A percentile compares a stretch with the other conserved stretches of the same genome.
Evolutionary conservation across 2,797 vertebrate species (phyloP).

Genomic region (Amazonetta brasiliensis): DNA sequence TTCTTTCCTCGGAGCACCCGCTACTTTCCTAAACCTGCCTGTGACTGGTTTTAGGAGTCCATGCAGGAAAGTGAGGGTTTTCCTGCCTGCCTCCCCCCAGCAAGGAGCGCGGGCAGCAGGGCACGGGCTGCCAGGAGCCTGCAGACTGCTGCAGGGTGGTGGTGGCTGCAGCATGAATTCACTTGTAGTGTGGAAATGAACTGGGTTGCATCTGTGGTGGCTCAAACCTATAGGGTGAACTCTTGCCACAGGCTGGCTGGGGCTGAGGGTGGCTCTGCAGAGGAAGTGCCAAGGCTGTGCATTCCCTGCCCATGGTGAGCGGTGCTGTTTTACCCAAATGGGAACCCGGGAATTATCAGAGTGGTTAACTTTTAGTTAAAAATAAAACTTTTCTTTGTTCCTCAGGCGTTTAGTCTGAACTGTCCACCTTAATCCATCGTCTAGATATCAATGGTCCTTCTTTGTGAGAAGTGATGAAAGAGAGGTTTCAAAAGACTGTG

Average conservation of each 20-base stretch:
- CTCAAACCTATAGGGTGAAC: neutral
- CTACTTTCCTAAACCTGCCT: neutral
- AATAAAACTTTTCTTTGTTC: neutral
- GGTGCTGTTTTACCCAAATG: neutral
- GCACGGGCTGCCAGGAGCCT: no score
- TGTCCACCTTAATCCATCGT: neutral
- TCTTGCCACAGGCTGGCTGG: neutral
- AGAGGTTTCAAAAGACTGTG: neutral
- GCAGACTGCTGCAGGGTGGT: no score
- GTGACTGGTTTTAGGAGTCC: no score
- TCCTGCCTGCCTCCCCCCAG: fast-evolving
- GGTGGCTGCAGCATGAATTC: fast-evolving
- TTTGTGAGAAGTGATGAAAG: neutral
- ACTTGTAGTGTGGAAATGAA: neutral
- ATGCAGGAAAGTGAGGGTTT: neutral
- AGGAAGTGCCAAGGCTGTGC: fast-evolving
- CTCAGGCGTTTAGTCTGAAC: neutral
- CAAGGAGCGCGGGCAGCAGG: fast-evolving
- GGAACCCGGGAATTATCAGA: neutral
- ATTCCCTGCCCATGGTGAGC: neutral
- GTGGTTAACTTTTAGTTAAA: neutral
- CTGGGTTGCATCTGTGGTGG: neutral
- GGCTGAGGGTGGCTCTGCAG: neutral
- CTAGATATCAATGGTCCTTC: neutral
- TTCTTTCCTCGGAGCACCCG: neutral